Base-by-base conservation (phyloP, 2,113 vertebrate genomes). In the Microtus montanus region DNA sequence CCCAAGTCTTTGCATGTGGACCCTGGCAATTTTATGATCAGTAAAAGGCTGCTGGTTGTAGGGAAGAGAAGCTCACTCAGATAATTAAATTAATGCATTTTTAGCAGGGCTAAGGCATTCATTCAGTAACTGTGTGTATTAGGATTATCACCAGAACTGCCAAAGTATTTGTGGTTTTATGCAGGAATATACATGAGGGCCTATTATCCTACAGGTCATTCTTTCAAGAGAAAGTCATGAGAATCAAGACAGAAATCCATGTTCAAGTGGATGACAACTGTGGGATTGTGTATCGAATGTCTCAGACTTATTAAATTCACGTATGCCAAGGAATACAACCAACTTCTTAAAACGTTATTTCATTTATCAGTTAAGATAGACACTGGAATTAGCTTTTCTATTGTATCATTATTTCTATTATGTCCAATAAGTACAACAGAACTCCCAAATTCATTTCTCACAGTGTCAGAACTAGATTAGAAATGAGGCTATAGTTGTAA, bases 321-420 rank as follows among this genome's bases (percentile, higher is more conserved):
- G 10, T 35, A 28, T 19, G n/a, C 49, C 20, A 93, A 68, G 30
- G 28, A 78, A 68, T 28, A 89, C 52, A 49, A 54, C 19, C 71
- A 52, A 82, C 7, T 38, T 89, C 75, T 71, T 93, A 28, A 90
- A 80, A 77, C 33, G 38, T 87, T 91, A 74, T 74, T 85, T 80
- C 84, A 80, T 68, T 90, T 83, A 87, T 79, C n/a, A 90, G 84
- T 94, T 90, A 90, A 79, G 89, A 88, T 61, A 88, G 82, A 61
- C 13, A 44, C 35, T 44, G n/a, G 30, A 73, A 11, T 78, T 28
- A n/a, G 26, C 0, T 35, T 47, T 70, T 61, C 73, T 87, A 66
- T 3, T 47, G 1, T 13, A 8, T 38, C 52, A 26, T 35, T 71
- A 75, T 52, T 7, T 2, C 63, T 83, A 63, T 17, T 88, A 78